phyloP scores from a whole-genome alignment of 2,113 vertebrate genomes.

The Anthoscopus minutus region DNA sequence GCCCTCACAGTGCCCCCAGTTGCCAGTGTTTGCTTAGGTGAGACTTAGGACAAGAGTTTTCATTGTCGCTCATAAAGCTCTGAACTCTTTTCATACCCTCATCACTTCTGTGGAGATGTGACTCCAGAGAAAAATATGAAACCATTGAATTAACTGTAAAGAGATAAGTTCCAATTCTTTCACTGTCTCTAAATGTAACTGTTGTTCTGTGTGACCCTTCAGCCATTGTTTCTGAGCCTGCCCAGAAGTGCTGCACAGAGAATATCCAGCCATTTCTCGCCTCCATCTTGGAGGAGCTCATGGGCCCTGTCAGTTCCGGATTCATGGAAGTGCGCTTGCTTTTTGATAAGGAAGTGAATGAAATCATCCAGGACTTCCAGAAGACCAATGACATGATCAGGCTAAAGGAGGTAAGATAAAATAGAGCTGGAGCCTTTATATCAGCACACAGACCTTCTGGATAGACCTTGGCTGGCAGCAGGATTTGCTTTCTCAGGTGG shows the following conservation, averaged over 20 bases:
- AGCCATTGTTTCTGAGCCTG: slow-evolving; percentile 77
- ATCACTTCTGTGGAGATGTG: not conserved
- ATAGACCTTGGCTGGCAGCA: not conserved
- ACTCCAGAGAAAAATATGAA: not conserved
- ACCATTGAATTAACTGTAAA: not conserved
- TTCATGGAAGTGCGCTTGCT: slow-evolving; percentile 80
- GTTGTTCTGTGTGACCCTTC: not conserved
- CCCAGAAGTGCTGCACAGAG: slow-evolving; percentile 75
- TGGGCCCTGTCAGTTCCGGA: slow-evolving; percentile 86
- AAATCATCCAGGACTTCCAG: slow-evolving; percentile 74
- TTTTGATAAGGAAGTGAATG: slow-evolving; percentile 78
- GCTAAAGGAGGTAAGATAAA: slow-evolving; percentile 76
- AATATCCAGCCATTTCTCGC: slow-evolving; percentile 80
- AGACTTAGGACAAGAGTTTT: not conserved
- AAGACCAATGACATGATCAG: slow-evolving; percentile 38
- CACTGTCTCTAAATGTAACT: not conserved
- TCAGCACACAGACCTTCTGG: not conserved
- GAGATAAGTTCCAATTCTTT: not conserved
- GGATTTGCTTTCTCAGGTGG: not conserved
- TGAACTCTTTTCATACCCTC: not conserved
- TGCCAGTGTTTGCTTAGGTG: not conserved
- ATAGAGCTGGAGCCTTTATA: not conserved
- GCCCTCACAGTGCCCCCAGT: not conserved
- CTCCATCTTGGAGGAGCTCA: slow-evolving; percentile 87
- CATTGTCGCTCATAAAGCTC: not conserved